Evolutionary conservation across 2,113 vertebrate species (phyloP), one percentile per base, ranked within the genome.

Genomic region (Phocoena phocoena): DNA sequence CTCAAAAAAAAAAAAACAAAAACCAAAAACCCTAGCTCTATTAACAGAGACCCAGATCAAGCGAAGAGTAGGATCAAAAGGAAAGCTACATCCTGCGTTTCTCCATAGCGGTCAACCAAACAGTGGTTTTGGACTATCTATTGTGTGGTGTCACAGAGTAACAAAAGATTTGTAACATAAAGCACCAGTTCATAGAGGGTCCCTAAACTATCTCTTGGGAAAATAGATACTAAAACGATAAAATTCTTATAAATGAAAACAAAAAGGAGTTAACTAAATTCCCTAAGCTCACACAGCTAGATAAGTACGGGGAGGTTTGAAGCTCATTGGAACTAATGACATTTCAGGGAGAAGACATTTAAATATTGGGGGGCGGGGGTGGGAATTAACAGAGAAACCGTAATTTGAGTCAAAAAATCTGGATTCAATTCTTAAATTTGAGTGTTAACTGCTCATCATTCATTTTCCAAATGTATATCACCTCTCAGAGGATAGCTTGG

Each of bases 31-130:
- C 4, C 36, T 10, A 28, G 1, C 17, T 95, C 62, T 85, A 50
- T 86, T 53, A 50, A 71, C 7, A 68, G 60, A 95, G n/a, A 92
- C 14, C 1, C 18, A 50, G 18, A 67, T 50, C 28, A 93, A 74
- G 53, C 2, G 67, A 96, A 62, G 31, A 77, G n/a, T 41, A 87
- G 18, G 23, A 53, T 68, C 21, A 91, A 96, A 95, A 79, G 62
- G 38, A 90, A 94, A 95, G 20, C 20, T 21, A 62, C 13, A 41
- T 76, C 2, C 17, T 62, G 9, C 55, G 8, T 68, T 88, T 90
- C 58, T 76, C 28, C 13, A 47, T 31, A 88, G 60, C 41, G 33
- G 96, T 33, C n/a, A 62, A 15, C 31, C 60, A 65, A 84, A 41
- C 2, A 12, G 44, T 53, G 38, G 41, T 74, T 87, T 63, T 50